These are phyloP conservation scores for Parus major DNA, from an alignment of 2,113 vertebrate genomes.

Conservation along the genomic window DNA sequence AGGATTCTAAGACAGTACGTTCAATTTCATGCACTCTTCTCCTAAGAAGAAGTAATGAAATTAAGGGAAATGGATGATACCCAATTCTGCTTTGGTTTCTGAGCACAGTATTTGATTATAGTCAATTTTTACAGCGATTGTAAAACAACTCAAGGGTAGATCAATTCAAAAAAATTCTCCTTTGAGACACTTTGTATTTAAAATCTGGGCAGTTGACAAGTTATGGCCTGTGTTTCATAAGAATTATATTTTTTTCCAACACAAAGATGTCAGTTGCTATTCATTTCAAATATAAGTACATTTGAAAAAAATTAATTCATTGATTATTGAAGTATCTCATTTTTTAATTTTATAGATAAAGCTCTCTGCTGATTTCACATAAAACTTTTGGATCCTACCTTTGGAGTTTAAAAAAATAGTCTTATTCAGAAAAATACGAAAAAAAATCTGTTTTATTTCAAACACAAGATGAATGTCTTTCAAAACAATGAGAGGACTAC, in stretches of 20 bases:
- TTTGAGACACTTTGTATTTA: neutral
- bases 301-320: neutral
- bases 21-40: neutral
- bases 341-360: neutral
- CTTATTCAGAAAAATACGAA: neutral
- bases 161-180: neutral
- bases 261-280: neutral
- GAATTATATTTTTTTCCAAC: neutral
- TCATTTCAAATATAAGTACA: neutral
- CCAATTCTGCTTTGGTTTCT: neutral
- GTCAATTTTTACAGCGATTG: neutral
- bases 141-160: neutral
- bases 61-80: neutral
- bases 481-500: neutral
- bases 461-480: neutral
- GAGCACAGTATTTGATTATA: neutral
- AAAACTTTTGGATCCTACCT: neutral
- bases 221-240: neutral
- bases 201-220: neutral
- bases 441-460: neutral
- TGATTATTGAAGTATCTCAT: neutral
- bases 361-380: neutral
- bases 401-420: neutral
- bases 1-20: neutral
- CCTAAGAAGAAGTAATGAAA: neutral